phyloP scores from a whole-genome alignment of 2,888 invertebrate genomes.

The Graphium colonna region DNA sequence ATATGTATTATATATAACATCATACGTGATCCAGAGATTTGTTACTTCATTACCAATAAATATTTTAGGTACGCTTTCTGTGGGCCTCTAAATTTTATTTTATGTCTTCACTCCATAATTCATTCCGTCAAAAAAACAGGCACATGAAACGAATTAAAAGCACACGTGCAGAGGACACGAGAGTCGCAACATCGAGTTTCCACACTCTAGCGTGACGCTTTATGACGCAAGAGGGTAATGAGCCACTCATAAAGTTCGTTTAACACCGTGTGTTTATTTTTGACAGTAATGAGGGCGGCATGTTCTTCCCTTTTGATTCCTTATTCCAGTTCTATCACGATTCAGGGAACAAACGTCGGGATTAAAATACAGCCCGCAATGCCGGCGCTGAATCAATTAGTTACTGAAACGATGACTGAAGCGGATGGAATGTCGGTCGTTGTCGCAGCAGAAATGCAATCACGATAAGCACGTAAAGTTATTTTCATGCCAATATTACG shows the following conservation, averaged over 20 bases:
- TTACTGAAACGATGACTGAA: constrained; percentile 29
- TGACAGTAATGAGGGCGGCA: constrained; percentile 6
- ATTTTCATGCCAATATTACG: too few species aligned
- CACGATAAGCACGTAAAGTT: background rate
- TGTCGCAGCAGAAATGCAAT: constrained; percentile 16
- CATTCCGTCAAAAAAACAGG: constrained; percentile 21
- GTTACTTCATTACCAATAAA: too few species aligned
- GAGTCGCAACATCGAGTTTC: constrained; percentile 8
- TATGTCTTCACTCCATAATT: background rate
- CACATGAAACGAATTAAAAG: constrained; percentile 16
- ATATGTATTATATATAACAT: too few species aligned
- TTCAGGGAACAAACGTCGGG: constrained; percentile 27
- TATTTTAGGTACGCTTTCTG: too few species aligned
- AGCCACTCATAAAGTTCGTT: constrained; percentile 24
- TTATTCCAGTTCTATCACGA: constrained; percentile 17
- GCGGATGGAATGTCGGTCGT: constrained; percentile 28
- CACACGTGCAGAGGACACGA: constrained; percentile 17
- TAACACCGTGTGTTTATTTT: constrained; percentile 20
- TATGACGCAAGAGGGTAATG: constrained; percentile 13
- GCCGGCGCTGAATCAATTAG: constrained; percentile 37
- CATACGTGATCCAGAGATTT: too few species aligned
- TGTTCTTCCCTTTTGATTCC: constrained; percentile 13
- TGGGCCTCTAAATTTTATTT: too few species aligned
- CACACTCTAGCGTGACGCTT: constrained; percentile 7
- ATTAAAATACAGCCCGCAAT: constrained; percentile 17